Evolutionary conservation across 2,888 invertebrate genomes (phyloP), one percentile per base, ranked within the genome.

Genomic region (Thelaira solivaga): DNA sequence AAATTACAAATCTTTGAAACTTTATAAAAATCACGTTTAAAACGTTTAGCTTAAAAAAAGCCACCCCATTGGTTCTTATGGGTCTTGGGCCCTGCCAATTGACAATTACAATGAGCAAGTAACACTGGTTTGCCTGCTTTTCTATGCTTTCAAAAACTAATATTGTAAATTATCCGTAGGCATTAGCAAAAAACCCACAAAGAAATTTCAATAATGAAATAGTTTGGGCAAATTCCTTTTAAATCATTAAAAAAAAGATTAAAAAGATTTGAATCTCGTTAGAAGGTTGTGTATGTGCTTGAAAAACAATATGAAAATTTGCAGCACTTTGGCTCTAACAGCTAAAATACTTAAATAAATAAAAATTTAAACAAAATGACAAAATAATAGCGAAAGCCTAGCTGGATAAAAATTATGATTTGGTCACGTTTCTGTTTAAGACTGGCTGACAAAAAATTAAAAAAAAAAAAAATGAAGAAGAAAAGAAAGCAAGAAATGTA

Each of bases 381-480:
- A 34, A 11, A 26, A 26, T 13, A 4, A 1, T 5, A 36, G 36
- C 10, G 47, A 57, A 2, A 36, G 36, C 36, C 10, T 55, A 47
- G 49, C 24, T 75, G 45, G 68, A 43, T 62, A 31, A 72, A 53
- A 81, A 81, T 74, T 71, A 75, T 59, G 80, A 74, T 81, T 82
- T 82, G 72, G 81, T 80, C 82, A 82, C 82, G 82, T 82, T 79
- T 39, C 26, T 22, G 49, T 53, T 53, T 62, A 53, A 72, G 45
- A 45, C 69, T 49, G 57, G 36, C 57, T 39, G 49, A 43, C 18
- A 24, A 59, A 10, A 51, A 65, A 57, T 24, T 16, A 67, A 71
- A 16, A 18, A 16, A 16, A n/a, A n/a, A n/a, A n/a, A n/a, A n/a
- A n/a, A n/a, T n/a, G n/a, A n/a, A 26, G 2, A 29, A n/a, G 36